Base-by-base conservation (phyloP, 2,888 invertebrate species). In the Idaea biselata region DNA sequence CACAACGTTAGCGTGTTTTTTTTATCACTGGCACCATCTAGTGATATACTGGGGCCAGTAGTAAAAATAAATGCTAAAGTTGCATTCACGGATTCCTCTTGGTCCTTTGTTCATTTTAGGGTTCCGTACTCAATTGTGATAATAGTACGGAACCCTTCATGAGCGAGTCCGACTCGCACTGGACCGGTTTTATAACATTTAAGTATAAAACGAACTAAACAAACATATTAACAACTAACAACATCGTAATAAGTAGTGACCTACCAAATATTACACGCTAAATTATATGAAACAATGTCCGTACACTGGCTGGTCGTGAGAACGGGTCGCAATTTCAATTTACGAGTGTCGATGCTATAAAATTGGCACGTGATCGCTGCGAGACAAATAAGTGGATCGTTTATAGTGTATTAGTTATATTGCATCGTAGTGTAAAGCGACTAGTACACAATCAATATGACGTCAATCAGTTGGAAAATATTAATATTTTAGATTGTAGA, bases 321-420 rank as follows among this genome's bases (percentile, higher is more conserved):
- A 77, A 75, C 77, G 79, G 76, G 73, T 77, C 79, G 84, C 89
- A 84, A 89, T 88, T 88, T 91, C 90, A 89, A 90, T 90, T 89
- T 90, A 90, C 88, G 88, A 85, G 82, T 84, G 79, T 76, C 80
- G 75, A 81, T 77, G 86, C 91, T 81, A 91, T 91, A 91, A 91
- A 91, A 89, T 84, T 80, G 85, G 91, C 86, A 90, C 91, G 91
- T 91, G 91, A 88, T 86, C 85, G 80, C 78, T 67, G 72, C 70
- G 81, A 83, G 86, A 89, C 90, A 89, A 87, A 89, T 88, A 89
- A 86, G 80, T 82, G 80, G 83, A 78, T 76, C 80, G 81, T 78
- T 85, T 81, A 81, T 84, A 75, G 78, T 84, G 82, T 85, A 83
- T 83, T 81, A 81, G 79, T 72, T 71, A 76, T 79, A 78, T 76